A percentile compares a stretch with the other conserved stretches of the same genome.
Evolutionary conservation across 2,797 vertebrate genomes (phyloP).

Genomic region (Lindbergichthys nudifrons): DNA sequence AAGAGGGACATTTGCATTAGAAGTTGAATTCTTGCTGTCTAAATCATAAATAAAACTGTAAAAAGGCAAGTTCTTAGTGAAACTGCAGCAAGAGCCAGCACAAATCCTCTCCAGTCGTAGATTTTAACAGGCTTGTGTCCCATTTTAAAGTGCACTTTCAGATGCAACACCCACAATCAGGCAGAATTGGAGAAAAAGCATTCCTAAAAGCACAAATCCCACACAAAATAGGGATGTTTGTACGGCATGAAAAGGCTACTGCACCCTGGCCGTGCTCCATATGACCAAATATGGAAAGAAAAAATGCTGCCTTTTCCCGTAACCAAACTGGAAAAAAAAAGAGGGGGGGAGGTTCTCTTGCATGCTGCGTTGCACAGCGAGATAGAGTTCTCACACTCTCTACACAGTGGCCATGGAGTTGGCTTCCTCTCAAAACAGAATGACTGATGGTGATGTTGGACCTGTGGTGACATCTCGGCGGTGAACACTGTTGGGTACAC

Average conservation of each 20-base stretch:
- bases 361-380: constrained; percentile 80
- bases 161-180: constrained; percentile 72
- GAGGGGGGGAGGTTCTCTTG: constrained; percentile 69
- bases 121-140: constrained; percentile 63
- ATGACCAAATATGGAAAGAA: constrained; percentile 90
- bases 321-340: constrained; percentile 82
- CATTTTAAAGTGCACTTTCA: constrained; percentile 67
- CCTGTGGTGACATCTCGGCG: constrained; percentile 51
- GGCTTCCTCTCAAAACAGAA: constrained; percentile 69
- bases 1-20: constrained; percentile 72
- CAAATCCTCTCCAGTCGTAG: constrained; percentile 38
- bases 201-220: constrained; percentile 78
- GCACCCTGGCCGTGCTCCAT: constrained; percentile 84
- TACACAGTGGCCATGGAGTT: constrained; percentile 70
- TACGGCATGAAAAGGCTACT: constrained; percentile 86
- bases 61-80: constrained; percentile 54
- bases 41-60: constrained; percentile 68
- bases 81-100: constrained; percentile 34
- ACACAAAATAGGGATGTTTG: constrained; percentile 84
- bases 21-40: constrained; percentile 41
- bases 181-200: constrained; percentile 70
- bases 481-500: constrained; percentile 5
- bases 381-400: constrained; percentile 83
- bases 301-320: constrained; percentile 88
- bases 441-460: constrained; percentile 74